Evolutionary conservation across 2,113 vertebrate genomes (phyloP).

Genomic region (Rhadina sibilatrix): DNA sequence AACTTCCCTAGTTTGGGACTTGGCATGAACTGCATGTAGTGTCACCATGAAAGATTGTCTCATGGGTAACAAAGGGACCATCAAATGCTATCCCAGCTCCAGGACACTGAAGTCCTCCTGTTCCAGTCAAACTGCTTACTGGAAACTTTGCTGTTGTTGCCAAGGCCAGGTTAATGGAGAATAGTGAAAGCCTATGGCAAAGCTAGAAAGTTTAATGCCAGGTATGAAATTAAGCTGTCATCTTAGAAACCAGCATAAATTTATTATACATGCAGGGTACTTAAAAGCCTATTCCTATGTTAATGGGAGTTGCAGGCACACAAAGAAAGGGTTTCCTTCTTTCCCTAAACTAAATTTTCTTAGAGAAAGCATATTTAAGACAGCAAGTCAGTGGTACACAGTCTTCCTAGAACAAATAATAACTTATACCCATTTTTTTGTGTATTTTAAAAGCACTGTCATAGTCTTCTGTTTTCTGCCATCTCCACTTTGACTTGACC

Average conservation of each 20-base stretch:
- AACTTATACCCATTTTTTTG: not conserved
- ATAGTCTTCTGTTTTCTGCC: not conserved
- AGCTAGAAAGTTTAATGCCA: conserved; percentile 23
- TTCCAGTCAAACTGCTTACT: conserved; percentile 44
- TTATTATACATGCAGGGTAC: not conserved
- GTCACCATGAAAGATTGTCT: conserved; percentile 1
- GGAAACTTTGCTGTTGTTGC: conserved; percentile 32
- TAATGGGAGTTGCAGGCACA: conserved; percentile 5
- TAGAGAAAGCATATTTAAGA: not conserved
- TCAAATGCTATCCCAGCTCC: not conserved
- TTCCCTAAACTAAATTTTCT: not conserved
- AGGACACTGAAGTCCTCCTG: conserved; percentile 13
- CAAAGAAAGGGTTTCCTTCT: not conserved
- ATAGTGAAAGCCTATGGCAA: not conserved
- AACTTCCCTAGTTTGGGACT: not conserved
- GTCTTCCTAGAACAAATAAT: not conserved
- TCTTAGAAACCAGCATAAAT: not conserved
- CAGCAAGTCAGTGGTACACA: not conserved
- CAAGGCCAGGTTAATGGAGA: conserved; percentile 13
- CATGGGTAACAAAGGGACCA: not conserved
- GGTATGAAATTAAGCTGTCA: conserved; percentile 44
- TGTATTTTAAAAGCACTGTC: not conserved
- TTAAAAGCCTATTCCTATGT: not conserved
- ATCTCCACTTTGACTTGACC: not conserved
- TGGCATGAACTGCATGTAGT: not conserved